A percentile compares a stretch with the other conserved stretches of the same genome.
Evolutionary conservation across 2,888 invertebrate species (phyloP).

Genomic region (Asteroscopus sphinx): DNA sequence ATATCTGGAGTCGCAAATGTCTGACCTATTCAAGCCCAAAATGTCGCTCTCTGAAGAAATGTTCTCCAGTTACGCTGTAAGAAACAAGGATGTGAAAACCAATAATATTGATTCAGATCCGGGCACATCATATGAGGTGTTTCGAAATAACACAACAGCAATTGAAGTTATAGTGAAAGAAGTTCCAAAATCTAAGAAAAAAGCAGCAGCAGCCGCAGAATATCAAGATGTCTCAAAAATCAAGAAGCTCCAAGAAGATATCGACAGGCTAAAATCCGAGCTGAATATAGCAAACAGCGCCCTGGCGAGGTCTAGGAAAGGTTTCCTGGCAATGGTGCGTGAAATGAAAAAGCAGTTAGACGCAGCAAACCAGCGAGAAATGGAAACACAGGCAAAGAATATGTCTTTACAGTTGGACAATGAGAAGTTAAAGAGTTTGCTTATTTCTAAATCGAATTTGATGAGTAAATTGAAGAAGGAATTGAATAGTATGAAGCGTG

Average conservation of each 20-base stretch:
- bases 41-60: slow-evolving; percentile 55
- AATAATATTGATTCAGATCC: slow-evolving; percentile 49
- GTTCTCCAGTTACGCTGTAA: slow-evolving; percentile 40
- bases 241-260: slow-evolving; percentile 62
- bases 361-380: slow-evolving; percentile 67
- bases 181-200: slow-evolving; percentile 64
- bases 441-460: slow-evolving; percentile 74
- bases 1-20: slow-evolving; percentile 43
- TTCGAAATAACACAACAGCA: slow-evolving; percentile 79
- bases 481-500: slow-evolving; percentile 68
- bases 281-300: slow-evolving; percentile 64
- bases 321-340: slow-evolving; percentile 67
- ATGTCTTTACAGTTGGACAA: slow-evolving; percentile 76
- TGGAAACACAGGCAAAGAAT: slow-evolving; percentile 68
- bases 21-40: slow-evolving; percentile 56
- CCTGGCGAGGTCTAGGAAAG: slow-evolving; percentile 62
- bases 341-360: slow-evolving; percentile 78
- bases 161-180: slow-evolving; percentile 82
- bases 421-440: slow-evolving; percentile 73
- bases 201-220: slow-evolving; percentile 31
- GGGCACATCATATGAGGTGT: slow-evolving; percentile 73
- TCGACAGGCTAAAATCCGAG: slow-evolving; percentile 66
- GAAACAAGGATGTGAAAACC: slow-evolving; percentile 36
- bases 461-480: slow-evolving; percentile 75
- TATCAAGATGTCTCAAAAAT: slow-evolving; percentile 38